Base-by-base conservation (phyloP, 2,113 vertebrate species). In the Anarhynchus alexandrinus region DNA sequence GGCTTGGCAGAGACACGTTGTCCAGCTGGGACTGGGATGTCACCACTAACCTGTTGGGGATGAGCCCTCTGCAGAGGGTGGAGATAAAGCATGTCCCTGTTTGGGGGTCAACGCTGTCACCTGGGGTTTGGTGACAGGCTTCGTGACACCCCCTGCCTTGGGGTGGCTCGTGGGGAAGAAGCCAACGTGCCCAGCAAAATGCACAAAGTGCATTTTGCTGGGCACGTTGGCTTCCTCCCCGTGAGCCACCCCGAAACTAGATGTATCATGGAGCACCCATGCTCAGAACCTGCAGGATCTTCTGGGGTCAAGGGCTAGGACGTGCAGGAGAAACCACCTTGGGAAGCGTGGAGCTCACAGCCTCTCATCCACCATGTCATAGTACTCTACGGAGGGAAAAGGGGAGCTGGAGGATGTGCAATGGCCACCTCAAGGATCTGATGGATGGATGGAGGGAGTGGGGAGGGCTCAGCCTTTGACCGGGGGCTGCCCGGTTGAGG, bases 191-290 rank as follows among this genome's bases (percentile, higher is more conserved):
- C n/a, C 19, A 21, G 30, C 16, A 70, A 61, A 36, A 25, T 13
- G 29, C 22, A 71, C 16, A 70, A 61, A 36, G 25, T 13, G 29
- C 22, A 71, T 14, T 42, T 54, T 70, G 54, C 17, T 36, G 21
- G 38, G 11, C 20, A 10, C 4, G 1, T 36, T 25, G 6, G 5
- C 65, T 47, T 77, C 26, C 23, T 86, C 38, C n/a, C 15, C 0
- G 0, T 0, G 2, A 26, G 29, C 19, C 57, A 55, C 23, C 62
- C 49, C 4, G 0, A 6, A 80, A 5, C 1, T 1, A 7, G 3
- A 12, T 22, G 25, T 20, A 20, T 11, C 1, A 2, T 9, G 65
- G 27, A 45, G n/a, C 20, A 30, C 1, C 25, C 62, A 5, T 21
- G 54, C 29, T 67, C 43, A 76, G 82, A 38, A 64, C 30, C 38